phyloP scores from a whole-genome alignment of 1,140 invertebrate species.

The Uloborus diversus region DNA sequence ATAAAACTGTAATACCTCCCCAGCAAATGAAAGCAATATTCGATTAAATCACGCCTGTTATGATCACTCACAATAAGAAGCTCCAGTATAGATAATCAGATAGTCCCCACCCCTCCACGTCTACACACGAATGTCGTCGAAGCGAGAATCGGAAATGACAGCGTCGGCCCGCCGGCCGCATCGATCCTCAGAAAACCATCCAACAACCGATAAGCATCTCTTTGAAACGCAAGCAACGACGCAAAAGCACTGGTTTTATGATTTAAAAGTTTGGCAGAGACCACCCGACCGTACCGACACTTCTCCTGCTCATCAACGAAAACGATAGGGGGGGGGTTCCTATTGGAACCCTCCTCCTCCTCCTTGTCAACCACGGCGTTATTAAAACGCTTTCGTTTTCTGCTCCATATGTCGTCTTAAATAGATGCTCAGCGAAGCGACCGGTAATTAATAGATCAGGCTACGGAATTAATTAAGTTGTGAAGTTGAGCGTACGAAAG shows the following conservation, averaged over 20 bases:
- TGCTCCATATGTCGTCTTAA: conserved; percentile 52
- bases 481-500: conserved; percentile 53
- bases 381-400: conserved; percentile 55
- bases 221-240: neutral
- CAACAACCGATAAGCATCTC: neutral
- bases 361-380: conserved; percentile 51
- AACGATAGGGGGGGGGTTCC: neutral
- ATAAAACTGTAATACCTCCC: too few relatives aligned
- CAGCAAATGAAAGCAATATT: too few relatives aligned
- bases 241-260: neutral
- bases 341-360: neutral
- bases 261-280: neutral
- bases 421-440: conserved; percentile 51
- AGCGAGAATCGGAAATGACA: too few relatives aligned
- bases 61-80: too few relatives aligned
- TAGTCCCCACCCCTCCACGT: too few relatives aligned
- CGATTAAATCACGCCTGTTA: too few relatives aligned
- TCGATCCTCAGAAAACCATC: neutral
- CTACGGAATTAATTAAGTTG: conserved; percentile 57
- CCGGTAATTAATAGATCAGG: conserved; percentile 55
- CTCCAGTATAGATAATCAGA: too few relatives aligned
- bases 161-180: too few relatives aligned
- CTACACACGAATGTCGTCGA: too few relatives aligned
- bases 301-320: conserved; percentile 7
- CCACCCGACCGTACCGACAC: neutral